Percentiles rank a stretch among this genome's conserved stretches.
These are phyloP conservation scores for Chaenocephalus aceratus DNA, from an alignment of 2,113 vertebrate genomes.

Conservation along the genomic window DNA sequence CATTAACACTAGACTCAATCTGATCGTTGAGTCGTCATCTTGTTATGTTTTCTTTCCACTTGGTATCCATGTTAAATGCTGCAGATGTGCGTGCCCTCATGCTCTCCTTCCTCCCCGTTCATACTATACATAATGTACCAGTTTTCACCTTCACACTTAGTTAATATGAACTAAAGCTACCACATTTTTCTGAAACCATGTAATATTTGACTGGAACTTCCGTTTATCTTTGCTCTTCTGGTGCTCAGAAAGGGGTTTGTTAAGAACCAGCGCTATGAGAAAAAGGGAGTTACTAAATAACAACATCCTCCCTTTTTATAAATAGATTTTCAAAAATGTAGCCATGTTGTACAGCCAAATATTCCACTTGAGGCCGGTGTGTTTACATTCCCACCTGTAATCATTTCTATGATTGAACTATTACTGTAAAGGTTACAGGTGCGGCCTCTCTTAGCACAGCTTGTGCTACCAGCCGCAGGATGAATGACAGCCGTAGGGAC, in stretches of 20 bases:
- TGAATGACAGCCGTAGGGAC: conserved; percentile 29
- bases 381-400: conserved; percentile 43
- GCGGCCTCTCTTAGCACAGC: not conserved
- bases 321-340: conserved; percentile 24
- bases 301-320: not conserved
- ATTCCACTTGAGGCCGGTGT: not conserved
- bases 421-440: conserved; percentile 9
- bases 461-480: not conserved
- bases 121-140: not conserved
- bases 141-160: not conserved
- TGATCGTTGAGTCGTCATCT: too few species aligned
- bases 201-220: not conserved
- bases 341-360: conserved; percentile 1
- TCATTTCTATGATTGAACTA: not conserved
- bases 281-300: not conserved
- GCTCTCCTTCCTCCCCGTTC: not conserved
- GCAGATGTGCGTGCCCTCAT: not conserved
- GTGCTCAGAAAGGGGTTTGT: not conserved
- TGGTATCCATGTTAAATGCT: not conserved
- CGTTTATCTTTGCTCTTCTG: not conserved
- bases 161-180: not conserved
- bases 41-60: too few species aligned
- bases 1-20: too few species aligned
- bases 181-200: not conserved
- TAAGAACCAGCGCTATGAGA: not conserved